Conservation (phyloP, 2,888 invertebrate species). For the Kuschelorhynchus macadamiae region DNA sequence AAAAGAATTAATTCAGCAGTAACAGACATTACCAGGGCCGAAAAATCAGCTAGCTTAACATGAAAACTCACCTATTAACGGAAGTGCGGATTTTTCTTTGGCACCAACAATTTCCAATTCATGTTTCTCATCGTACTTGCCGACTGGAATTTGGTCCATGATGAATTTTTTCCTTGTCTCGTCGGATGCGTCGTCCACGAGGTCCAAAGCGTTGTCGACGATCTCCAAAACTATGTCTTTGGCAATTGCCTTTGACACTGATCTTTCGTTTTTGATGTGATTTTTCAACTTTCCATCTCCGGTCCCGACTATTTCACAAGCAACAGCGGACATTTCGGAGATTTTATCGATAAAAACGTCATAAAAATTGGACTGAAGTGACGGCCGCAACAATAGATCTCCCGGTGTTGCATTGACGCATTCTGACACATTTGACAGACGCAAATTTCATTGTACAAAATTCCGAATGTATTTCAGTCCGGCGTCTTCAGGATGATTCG, state of each 20-base stretch:
- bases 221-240: slow-evolving; percentile 65
- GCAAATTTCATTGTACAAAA: slow-evolving; percentile 24
- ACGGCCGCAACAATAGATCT: slow-evolving; percentile 2
- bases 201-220: slow-evolving; percentile 65
- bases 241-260: slow-evolving; percentile 55
- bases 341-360: slow-evolving; percentile 4
- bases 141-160: too few species aligned
- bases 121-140: too few species aligned
- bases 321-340: slow-evolving; percentile 27
- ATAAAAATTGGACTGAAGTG: slow-evolving; percentile 17
- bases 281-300: slow-evolving; percentile 55
- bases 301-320: slow-evolving; percentile 50
- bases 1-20: too few species aligned
- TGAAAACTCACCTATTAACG: slow-evolving; percentile 36
- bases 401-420: too few species aligned
- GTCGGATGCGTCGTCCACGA: slow-evolving; percentile 52
- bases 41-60: too few species aligned
- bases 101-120: too few species aligned
- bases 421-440: not conserved
- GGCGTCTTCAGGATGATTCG: slow-evolving; percentile 40
- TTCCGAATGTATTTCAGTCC: slow-evolving; percentile 33
- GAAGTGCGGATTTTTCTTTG: slow-evolving; percentile 30
- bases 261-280: slow-evolving; percentile 46
- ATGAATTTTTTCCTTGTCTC: too few species aligned
- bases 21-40: too few species aligned